These are phyloP conservation scores for Paramuricea clavata DNA, from an alignment of 92 coral and sea anemone genomes.

Conservation along the genomic window DNA sequence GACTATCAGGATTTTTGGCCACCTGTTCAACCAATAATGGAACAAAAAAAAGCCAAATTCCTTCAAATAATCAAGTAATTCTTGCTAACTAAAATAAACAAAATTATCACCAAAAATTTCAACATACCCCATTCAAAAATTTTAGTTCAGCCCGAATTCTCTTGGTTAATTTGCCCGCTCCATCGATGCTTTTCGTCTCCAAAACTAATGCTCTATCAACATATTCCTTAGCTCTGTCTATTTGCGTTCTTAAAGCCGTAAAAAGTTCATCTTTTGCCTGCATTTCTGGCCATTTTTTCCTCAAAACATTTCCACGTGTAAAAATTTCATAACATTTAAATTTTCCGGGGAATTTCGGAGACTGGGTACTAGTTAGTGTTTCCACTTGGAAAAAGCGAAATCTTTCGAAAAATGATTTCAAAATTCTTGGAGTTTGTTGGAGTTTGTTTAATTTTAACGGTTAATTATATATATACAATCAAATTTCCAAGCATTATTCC, in stretches of 20 bases:
- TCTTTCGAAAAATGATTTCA: too few species aligned
- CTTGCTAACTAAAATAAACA: not conserved
- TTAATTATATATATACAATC: not conserved
- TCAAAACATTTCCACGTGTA: not conserved
- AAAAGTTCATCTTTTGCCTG: not conserved
- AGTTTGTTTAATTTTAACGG: not conserved
- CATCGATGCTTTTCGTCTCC: conserved; percentile 67
- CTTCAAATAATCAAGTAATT: too few species aligned
- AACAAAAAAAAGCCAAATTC: too few species aligned
- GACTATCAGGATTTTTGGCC: too few species aligned
- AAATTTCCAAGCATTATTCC: not conserved
- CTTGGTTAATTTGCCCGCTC: conserved; percentile 66
- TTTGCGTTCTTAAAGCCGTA: not conserved
- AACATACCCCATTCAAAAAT: conserved; percentile 74
- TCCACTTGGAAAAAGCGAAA: not conserved
- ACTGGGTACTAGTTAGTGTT: not conserved
- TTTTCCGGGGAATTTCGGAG: not conserved
- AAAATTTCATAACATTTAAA: not conserved
- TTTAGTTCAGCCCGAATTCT: conserved; percentile 78
- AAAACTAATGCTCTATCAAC: conserved; percentile 12
- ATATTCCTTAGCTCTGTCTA: conserved; percentile 30
- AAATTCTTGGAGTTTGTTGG: too few species aligned
- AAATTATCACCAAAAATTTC: not conserved
- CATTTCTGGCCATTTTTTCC: not conserved
- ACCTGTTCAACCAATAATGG: too few species aligned